Conservation (phyloP, 2,888 invertebrate species). For the Eurytoma adleriae region DNA sequence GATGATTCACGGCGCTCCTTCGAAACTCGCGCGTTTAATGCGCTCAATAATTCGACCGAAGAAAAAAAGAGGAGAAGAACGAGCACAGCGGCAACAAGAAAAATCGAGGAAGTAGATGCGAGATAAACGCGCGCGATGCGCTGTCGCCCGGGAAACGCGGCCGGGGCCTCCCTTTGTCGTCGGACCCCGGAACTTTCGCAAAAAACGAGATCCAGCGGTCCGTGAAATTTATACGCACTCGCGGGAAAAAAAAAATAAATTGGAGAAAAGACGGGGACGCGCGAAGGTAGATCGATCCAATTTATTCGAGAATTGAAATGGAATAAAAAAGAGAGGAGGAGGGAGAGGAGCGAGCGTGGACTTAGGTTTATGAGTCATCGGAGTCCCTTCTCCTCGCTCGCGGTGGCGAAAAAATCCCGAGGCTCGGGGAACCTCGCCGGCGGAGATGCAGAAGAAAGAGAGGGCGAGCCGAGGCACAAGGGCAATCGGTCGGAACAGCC, state of each 20-base stretch:
- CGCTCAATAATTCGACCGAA: constrained; percentile 29
- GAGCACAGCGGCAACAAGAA: too few relatives aligned
- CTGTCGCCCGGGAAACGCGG: background rate
- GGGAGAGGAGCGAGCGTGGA: constrained; percentile 37
- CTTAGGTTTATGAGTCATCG: constrained; percentile 62
- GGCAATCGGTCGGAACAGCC: constrained; percentile 64
- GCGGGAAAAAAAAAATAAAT: constrained; percentile 41
- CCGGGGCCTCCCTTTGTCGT: background rate
- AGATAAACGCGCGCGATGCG: too few relatives aligned
- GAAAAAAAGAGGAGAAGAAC: too few relatives aligned
- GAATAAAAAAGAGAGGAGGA: background rate
- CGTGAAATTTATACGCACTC: constrained; percentile 48
- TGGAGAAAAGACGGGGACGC: constrained; percentile 31
- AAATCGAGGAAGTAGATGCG: too few relatives aligned
- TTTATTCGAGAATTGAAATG: constrained; percentile 41
- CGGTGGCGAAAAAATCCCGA: constrained; percentile 58
- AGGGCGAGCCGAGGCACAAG: constrained; percentile 48
- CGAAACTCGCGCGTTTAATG: background rate
- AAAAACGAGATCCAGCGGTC: constrained; percentile 36
- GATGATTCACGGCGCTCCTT: constrained; percentile 48
- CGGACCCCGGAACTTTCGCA: constrained; percentile 22
- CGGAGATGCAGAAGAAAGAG: background rate
- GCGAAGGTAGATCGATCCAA: constrained; percentile 46
- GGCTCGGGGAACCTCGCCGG: constrained; percentile 43
- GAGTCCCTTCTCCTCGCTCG: constrained; percentile 26